Evolutionary conservation across 2,113 vertebrate genomes (phyloP).

Genomic region (Ibidorhyncha struthersii): DNA sequence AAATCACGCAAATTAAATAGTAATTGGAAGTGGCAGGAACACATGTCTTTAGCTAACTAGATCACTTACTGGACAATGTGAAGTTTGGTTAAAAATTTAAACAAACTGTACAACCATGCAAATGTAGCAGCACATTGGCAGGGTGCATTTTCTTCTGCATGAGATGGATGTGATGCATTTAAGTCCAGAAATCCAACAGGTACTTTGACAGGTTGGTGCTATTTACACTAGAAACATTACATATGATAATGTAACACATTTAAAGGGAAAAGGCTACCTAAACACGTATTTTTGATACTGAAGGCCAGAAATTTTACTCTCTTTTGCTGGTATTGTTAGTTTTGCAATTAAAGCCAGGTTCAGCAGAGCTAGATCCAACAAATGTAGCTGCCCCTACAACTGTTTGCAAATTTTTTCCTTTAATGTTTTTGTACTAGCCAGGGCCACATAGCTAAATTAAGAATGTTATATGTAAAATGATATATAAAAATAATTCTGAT

Average conservation of each 20-base stretch:
- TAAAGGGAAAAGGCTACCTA: neutral
- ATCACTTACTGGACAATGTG: neutral
- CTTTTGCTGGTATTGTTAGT: neutral
- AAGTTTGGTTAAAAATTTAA: neutral
- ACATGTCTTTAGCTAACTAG: neutral
- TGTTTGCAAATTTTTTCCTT: neutral
- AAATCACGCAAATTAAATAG: neutral
- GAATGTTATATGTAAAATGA: neutral
- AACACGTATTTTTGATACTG: neutral
- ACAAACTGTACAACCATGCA: neutral
- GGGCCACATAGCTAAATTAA: neutral
- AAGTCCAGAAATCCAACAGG: neutral
- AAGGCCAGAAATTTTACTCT: neutral
- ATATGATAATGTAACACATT: neutral
- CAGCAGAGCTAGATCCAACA: neutral
- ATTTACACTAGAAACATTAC: neutral
- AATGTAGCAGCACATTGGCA: neutral
- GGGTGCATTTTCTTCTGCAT: neutral
- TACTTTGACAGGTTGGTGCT: neutral
- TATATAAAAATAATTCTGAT: neutral
- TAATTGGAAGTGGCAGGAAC: neutral
- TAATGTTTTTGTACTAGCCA: neutral
- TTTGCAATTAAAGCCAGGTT: neutral
- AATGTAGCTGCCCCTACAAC: neutral
- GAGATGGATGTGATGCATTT: neutral